A percentile compares a stretch with the other conserved stretches of the same genome.
These are phyloP conservation scores for Halisarca cf. caerulea DNA, from an alignment of 37 sponge, comb jelly and placozoan genomes.

Conservation along the genomic window DNA sequence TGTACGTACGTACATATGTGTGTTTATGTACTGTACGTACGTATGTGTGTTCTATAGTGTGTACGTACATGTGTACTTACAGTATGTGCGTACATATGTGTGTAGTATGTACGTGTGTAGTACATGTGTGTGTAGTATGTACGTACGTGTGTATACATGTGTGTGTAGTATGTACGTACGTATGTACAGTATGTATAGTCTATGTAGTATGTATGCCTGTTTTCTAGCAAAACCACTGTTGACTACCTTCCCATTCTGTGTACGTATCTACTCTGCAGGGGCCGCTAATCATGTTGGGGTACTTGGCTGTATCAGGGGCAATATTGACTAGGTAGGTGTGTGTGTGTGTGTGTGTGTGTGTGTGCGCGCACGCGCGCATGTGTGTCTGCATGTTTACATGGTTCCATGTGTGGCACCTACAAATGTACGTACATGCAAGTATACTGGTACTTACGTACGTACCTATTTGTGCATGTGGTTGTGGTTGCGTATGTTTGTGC, in stretches of 20 bases:
- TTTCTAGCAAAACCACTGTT: not conserved
- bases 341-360: not conserved
- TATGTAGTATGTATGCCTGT: not conserved
- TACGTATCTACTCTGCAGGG: constrained; percentile 61
- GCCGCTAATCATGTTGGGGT: constrained; percentile 72
- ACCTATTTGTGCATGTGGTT: too few species aligned
- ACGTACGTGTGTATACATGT: not conserved
- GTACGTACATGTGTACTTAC: not conserved
- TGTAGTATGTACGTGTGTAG: not conserved
- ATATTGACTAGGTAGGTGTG: constrained; percentile 73
- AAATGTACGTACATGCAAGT: too few species aligned
- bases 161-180: not conserved
- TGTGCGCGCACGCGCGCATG: not conserved
- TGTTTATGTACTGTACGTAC: not conserved
- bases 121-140: too few species aligned
- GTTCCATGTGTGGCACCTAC: too few species aligned
- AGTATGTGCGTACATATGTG: not conserved
- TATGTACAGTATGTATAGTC: not conserved
- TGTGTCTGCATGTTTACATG: not conserved
- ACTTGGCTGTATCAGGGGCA: constrained; percentile 79
- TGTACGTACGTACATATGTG: not conserved
- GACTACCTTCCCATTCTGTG: not conserved
- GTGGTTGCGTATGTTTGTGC: too few species aligned
- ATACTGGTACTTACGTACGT: too few species aligned
- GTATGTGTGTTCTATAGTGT: not conserved